Conservation (phyloP, 2,113 vertebrate species). For the Emydocephalus ijimae region DNA sequence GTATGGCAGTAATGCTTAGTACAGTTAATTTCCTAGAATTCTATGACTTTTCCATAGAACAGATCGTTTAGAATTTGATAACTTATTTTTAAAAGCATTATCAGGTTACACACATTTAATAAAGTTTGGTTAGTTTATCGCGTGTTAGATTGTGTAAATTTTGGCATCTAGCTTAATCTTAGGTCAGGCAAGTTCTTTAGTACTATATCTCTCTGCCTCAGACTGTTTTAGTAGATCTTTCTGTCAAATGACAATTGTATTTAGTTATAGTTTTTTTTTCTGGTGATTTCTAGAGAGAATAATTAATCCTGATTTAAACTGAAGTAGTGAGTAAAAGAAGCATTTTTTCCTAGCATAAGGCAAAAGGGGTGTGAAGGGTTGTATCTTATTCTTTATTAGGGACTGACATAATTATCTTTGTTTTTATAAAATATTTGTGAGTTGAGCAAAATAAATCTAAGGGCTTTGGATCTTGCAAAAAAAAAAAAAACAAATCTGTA, state of each 20-base stretch:
- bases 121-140: background rate
- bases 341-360: background rate
- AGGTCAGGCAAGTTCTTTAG: background rate
- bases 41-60: background rate
- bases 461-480: background rate
- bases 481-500: background rate
- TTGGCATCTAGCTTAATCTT: background rate
- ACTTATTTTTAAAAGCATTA: background rate
- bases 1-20: background rate
- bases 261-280: background rate
- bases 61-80: background rate
- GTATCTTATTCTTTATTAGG: background rate
- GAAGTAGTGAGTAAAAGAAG: background rate
- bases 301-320: slow-evolving; percentile 17
- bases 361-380: background rate
- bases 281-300: background rate
- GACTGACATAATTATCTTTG: background rate
- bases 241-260: background rate
- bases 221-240: background rate
- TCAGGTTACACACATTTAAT: slow-evolving; percentile 1
- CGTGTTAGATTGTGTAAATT: background rate
- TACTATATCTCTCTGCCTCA: background rate
- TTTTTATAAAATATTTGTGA: background rate
- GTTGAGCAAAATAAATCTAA: background rate
- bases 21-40: background rate